Percentiles rank a stretch among this genome's conserved stretches.
Conservation (phyloP, 2,888 invertebrate species). For the Drosophila infuscata region DNA sequence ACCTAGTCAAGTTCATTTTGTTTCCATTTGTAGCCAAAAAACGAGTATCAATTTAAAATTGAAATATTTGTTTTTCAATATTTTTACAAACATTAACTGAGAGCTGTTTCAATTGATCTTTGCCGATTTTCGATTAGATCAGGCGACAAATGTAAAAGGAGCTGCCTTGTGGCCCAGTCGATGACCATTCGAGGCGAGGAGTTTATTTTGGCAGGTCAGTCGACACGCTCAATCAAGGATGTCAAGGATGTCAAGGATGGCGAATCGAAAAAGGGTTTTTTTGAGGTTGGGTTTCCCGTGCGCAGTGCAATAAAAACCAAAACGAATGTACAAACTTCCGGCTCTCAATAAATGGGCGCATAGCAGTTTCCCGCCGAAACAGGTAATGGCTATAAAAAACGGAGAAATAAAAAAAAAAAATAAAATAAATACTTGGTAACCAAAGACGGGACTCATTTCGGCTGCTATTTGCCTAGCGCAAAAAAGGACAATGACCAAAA, state of each 20-base stretch:
- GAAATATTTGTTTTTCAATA: background rate
- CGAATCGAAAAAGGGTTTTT: slow-evolving; percentile 40
- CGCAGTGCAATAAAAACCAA: slow-evolving; percentile 64
- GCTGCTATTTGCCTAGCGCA: slow-evolving; percentile 74
- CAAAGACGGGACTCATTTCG: slow-evolving; percentile 32
- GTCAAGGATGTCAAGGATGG: slow-evolving; percentile 34
- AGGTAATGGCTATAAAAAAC: slow-evolving; percentile 44
- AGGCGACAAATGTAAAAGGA: background rate
- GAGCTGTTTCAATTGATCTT: slow-evolving; percentile 27
- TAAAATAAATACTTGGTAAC: slow-evolving; percentile 44
- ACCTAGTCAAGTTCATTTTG: background rate
- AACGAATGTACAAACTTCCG: slow-evolving; percentile 76
- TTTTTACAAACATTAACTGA: background rate
- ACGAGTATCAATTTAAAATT: background rate
- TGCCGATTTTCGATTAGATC: slow-evolving; percentile 36
- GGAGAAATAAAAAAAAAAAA: background rate
- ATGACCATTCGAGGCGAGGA: slow-evolving; percentile 21
- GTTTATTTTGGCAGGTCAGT: slow-evolving; percentile 41
- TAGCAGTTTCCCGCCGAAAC: slow-evolving; percentile 27
- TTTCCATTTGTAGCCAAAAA: background rate
- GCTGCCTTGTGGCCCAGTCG: background rate
- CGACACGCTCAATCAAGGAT: slow-evolving; percentile 23
- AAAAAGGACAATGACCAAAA: slow-evolving; percentile 80
- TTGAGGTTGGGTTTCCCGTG: slow-evolving; percentile 24
- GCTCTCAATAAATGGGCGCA: slow-evolving; percentile 32